A percentile compares a stretch with the other conserved stretches of the same genome.
Conservation (phyloP, 2,888 invertebrate species). For the Phragmatobia fuliginosa region DNA sequence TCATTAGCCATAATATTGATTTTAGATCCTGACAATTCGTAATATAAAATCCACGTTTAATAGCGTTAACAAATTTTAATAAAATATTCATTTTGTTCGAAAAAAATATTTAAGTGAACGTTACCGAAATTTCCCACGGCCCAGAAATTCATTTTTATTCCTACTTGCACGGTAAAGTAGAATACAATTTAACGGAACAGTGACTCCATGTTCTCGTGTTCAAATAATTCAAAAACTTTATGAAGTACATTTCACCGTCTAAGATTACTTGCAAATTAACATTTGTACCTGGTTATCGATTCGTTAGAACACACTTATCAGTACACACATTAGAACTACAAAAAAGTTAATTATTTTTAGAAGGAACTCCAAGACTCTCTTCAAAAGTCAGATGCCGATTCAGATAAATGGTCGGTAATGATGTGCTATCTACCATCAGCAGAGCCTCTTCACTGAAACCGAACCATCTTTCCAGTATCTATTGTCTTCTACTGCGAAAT, state of each 20-base stretch:
- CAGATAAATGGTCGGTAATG: conserved; percentile 52
- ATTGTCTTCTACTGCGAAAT: too few relatives aligned
- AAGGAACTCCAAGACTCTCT: conserved; percentile 6
- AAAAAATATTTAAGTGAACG: not conserved
- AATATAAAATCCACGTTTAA: not conserved
- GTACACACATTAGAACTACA: conserved; percentile 30
- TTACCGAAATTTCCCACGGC: not conserved
- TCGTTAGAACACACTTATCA: conserved; percentile 5
- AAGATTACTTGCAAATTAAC: not conserved
- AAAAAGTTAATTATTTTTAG: conserved; percentile 39
- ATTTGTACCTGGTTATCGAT: not conserved
- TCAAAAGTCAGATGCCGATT: conserved; percentile 42
- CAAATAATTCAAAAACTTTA: not conserved
- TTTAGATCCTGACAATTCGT: not conserved
- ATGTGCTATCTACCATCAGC: conserved; percentile 45
- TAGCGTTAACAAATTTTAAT: not conserved
- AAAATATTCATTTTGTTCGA: not conserved
- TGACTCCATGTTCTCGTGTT: not conserved
- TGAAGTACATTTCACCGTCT: not conserved
- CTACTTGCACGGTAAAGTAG: not conserved
- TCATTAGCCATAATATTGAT: not conserved
- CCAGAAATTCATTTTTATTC: not conserved
- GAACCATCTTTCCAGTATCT: not conserved
- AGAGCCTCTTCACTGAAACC: conserved; percentile 1
- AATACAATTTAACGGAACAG: not conserved